phyloP scores from a whole-genome alignment of 2,113 vertebrate species.

The Myxocyprinus asiaticus region DNA sequence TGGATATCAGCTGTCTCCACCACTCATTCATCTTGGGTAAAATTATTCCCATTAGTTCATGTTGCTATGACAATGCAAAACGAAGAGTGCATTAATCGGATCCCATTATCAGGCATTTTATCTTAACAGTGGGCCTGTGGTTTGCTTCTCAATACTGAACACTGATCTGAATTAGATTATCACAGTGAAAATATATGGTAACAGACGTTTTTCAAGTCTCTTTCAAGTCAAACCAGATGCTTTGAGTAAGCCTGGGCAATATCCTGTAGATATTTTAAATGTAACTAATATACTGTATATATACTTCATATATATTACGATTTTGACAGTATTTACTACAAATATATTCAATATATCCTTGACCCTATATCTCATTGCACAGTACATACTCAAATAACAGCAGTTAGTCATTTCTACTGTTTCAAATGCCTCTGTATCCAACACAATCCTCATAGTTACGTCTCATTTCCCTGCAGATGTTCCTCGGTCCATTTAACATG shows the following conservation, averaged over 20 bases:
- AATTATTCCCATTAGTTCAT: slow-evolving; percentile 40
- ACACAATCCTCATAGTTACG: neutral
- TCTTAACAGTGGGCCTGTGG: slow-evolving; percentile 7
- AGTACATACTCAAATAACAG: neutral
- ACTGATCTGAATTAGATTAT: neutral
- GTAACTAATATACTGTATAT: too few relatives aligned
- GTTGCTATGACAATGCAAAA: slow-evolving; percentile 37
- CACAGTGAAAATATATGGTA: neutral
- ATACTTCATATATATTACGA: too few relatives aligned
- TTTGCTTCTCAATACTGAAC: slow-evolving; percentile 15
- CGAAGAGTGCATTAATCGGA: slow-evolving; percentile 12
- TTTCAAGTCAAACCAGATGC: neutral
- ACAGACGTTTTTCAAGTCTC: neutral
- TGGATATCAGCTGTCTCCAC: slow-evolving; percentile 14
- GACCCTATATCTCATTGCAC: neutral
- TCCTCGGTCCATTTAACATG: slow-evolving; percentile 1
- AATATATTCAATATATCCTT: too few relatives aligned
- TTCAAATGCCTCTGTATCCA: neutral
- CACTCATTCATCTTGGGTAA: slow-evolving; percentile 10
- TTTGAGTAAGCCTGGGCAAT: neutral
- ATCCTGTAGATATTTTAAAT: too few relatives aligned
- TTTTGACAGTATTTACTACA: too few relatives aligned
- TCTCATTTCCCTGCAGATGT: slow-evolving; percentile 15
- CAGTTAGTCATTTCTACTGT: neutral
- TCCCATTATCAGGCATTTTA: slow-evolving; percentile 12